These are phyloP conservation scores for Eupithecia pulchellata DNA, from an alignment of 2,888 invertebrate genomes.

Conservation along the genomic window DNA sequence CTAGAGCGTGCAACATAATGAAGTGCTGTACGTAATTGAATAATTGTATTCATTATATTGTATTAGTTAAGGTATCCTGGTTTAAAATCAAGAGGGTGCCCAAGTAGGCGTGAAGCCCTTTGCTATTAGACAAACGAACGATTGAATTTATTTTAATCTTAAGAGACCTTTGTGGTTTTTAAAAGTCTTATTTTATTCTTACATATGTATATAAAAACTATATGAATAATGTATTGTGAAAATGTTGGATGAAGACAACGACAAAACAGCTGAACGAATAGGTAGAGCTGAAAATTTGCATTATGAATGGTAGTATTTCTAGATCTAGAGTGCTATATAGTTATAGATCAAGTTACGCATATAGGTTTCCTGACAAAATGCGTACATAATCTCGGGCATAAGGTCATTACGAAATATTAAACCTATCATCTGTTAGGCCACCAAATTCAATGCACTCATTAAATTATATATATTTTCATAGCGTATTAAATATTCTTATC, in stretches of 20 bases:
- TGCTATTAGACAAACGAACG: constrained; percentile 2
- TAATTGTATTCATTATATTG: constrained; percentile 17
- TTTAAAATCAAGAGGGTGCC: constrained; percentile 18
- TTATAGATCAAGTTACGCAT: no score
- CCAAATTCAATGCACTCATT: neutral
- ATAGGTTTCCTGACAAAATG: neutral
- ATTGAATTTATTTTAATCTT: neutral
- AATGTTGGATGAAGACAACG: neutral
- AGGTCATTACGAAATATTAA: neutral
- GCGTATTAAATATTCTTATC: no score
- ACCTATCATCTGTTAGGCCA: neutral
- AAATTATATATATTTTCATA: no score
- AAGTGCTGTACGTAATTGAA: constrained; percentile 23
- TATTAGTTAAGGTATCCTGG: constrained; percentile 11
- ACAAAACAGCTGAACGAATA: neutral
- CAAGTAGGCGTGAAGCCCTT: constrained; percentile 23
- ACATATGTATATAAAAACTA: neutral
- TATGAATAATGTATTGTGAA: neutral
- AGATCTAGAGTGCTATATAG: no score
- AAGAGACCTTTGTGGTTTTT: neutral
- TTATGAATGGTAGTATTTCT: neutral
- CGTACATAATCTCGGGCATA: neutral
- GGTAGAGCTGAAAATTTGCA: neutral
- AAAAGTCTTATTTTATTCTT: neutral
- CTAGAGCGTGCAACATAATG: constrained; percentile 11